Evolutionary conservation across 2,797 vertebrate genomes (phyloP).

Genomic region (Ctenosaura bakeri): DNA sequence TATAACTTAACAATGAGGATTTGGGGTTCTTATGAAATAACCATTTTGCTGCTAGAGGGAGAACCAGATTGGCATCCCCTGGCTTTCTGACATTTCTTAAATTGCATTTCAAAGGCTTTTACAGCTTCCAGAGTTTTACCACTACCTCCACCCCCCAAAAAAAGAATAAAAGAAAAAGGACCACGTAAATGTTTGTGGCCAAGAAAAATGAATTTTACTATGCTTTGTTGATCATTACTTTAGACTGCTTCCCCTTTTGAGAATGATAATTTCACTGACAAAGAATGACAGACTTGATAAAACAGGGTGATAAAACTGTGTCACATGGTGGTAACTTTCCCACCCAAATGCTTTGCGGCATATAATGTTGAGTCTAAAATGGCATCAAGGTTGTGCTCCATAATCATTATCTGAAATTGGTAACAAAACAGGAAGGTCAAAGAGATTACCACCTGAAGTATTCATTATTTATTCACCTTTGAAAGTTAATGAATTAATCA

Average conservation of each 20-base stretch:
- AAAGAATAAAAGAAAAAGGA: neutral
- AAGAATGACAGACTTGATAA: neutral
- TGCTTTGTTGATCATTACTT: conserved; percentile 13
- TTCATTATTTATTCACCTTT: conserved; percentile 43
- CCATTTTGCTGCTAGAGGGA: conserved; percentile 18
- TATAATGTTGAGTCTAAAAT: neutral
- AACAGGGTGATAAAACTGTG: conserved; percentile 25
- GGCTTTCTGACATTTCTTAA: neutral
- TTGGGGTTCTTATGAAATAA: neutral
- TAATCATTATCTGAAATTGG: conserved; percentile 6
- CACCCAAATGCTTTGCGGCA: conserved; percentile 21
- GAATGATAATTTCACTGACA: neutral
- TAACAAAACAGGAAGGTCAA: conserved; percentile 31
- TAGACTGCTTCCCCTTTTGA: neutral
- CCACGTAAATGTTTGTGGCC: conserved; percentile 12
- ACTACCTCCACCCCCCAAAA: fast-evolving
- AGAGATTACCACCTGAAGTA: conserved; percentile 5
- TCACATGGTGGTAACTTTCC: conserved; percentile 33
- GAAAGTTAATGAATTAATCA: conserved; percentile 46
- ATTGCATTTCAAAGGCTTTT: conserved; percentile 28
- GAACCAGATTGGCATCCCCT: fast-evolving
- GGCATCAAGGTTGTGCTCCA: neutral
- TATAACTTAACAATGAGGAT: neutral
- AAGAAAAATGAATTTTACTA: conserved; percentile 14
- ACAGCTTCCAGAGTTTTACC: neutral